Percentiles rank a stretch among this genome's conserved stretches.
Evolutionary conservation across 2,113 vertebrate genomes (phyloP).

Genomic region (Mohoua ochrocephala): DNA sequence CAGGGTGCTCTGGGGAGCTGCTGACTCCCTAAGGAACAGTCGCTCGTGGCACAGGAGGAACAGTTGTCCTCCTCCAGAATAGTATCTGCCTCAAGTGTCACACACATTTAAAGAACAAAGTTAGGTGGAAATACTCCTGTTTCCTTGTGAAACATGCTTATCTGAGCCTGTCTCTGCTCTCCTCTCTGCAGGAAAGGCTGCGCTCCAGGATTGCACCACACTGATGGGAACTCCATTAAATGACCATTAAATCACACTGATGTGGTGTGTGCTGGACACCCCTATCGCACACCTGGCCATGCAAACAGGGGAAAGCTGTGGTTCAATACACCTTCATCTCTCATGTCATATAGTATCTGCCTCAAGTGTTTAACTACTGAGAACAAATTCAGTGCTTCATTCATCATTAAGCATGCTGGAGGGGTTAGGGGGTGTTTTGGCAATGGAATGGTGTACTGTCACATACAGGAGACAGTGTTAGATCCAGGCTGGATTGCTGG

Average conservation of each 20-base stretch:
- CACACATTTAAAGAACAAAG: not conserved
- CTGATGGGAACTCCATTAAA: not conserved
- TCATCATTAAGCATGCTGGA: not conserved
- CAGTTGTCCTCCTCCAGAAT: not conserved
- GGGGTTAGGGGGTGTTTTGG: not conserved
- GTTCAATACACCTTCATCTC: not conserved
- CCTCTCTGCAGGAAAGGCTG: not conserved
- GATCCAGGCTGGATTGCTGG: not conserved
- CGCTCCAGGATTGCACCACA: not conserved
- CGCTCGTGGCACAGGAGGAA: fast-evolving
- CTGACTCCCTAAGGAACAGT: not conserved
- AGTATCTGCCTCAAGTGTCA: no score
- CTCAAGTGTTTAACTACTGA: not conserved
- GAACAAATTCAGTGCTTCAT: not conserved
- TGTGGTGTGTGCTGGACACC: not conserved
- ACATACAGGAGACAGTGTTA: fast-evolving
- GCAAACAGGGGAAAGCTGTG: not conserved
- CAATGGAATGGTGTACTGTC: not conserved
- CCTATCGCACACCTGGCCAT: not conserved
- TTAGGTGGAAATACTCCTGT: not conserved
- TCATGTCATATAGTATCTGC: not conserved
- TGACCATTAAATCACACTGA: fast-evolving
- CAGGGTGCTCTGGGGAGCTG: not conserved
- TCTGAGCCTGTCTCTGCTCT: not conserved
- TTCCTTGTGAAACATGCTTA: not conserved